Evolutionary conservation across 2,113 vertebrate species (phyloP).

Genomic region (Bos taurus): ARS-UCD2.0 NC_037331.1:34988501-34989000

Average conservation of each 20-base stretch:
- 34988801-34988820: background rate
- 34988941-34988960: background rate
- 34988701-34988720: background rate
- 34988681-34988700: background rate
- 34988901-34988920: background rate
- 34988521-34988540: accelerated
- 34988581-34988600: background rate
- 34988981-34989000: background rate
- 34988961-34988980: background rate
- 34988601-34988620: accelerated
- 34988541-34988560: background rate
- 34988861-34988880: background rate
- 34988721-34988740: background rate
- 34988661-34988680: background rate
- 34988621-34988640: background rate
- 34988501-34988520: background rate
- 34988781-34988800: background rate
- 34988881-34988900: background rate
- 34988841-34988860: background rate
- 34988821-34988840: background rate
- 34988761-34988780: background rate
- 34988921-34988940: background rate
- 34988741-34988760: background rate
- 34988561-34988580: background rate
- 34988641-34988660: background rate